phyloP scores from a whole-genome alignment of 2,113 vertebrate genomes.

The Gallinago undulata region DNA sequence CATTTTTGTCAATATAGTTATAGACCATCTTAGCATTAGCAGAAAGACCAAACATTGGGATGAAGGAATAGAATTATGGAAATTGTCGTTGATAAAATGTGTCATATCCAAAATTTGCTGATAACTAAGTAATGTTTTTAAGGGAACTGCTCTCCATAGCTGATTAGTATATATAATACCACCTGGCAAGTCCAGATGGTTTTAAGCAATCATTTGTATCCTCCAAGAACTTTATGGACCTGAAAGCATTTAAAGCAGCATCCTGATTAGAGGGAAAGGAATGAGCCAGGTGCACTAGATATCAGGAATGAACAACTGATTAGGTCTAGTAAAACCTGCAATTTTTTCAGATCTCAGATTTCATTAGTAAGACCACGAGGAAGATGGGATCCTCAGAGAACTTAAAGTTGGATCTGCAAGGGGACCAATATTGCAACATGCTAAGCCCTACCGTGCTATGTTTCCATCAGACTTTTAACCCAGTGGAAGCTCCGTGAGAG shows the following conservation, averaged over 20 bases:
- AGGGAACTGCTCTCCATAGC: background rate
- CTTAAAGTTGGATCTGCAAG: background rate
- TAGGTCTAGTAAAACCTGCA: background rate
- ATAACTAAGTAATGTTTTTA: background rate
- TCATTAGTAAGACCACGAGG: background rate
- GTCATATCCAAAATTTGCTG: background rate
- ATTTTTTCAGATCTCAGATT: background rate
- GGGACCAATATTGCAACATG: background rate
- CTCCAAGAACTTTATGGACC: background rate
- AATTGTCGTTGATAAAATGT: background rate
- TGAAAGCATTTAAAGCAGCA: background rate
- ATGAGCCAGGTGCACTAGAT: background rate
- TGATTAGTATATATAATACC: background rate
- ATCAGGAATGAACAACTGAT: background rate
- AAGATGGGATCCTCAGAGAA: background rate
- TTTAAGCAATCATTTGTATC: background rate
- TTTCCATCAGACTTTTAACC: background rate
- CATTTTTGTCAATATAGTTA: background rate
- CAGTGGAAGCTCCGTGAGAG: background rate
- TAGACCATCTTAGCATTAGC: background rate
- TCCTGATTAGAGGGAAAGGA: background rate
- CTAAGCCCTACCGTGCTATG: background rate
- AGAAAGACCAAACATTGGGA: background rate
- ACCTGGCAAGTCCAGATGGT: slow-evolving; percentile 7
- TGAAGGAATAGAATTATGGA: background rate